A percentile compares a stretch with the other conserved stretches of the same genome.
Evolutionary conservation across 2,113 vertebrate species (phyloP).

Genomic region (Apteryx owenii): DNA sequence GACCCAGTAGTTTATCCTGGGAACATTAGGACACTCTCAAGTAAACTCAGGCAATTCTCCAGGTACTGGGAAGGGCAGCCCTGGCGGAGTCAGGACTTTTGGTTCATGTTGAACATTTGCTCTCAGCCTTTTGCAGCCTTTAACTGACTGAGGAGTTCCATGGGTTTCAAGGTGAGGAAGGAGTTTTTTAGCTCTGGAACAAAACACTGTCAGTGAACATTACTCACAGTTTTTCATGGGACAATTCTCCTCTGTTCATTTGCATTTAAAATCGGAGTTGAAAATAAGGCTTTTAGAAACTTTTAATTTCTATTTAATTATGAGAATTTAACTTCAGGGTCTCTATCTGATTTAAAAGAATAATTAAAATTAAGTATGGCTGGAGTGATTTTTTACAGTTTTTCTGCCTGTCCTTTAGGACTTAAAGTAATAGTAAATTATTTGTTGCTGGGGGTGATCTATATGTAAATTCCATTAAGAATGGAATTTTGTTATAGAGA

Average conservation of each 20-base stretch:
- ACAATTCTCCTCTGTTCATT: constrained; percentile 69
- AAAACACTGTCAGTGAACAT: neutral
- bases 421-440: constrained; percentile 88
- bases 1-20: neutral
- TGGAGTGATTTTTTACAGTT: constrained; percentile 85
- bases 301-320: constrained; percentile 89
- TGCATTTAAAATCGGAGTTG: constrained; percentile 82
- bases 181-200: neutral
- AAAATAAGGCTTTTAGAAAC: constrained; percentile 83
- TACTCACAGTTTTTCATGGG: constrained; percentile 20
- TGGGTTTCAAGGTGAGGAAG: neutral
- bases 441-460: constrained; percentile 87
- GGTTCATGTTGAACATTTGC: neutral
- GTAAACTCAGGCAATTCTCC: neutral
- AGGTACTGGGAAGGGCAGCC: neutral
- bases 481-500: constrained; percentile 82
- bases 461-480: constrained; percentile 91
- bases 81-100: neutral
- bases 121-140: neutral
- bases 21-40: neutral
- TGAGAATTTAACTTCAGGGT: constrained; percentile 87
- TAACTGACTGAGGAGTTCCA: neutral
- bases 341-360: constrained; percentile 91
- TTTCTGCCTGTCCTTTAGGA: constrained; percentile 86
- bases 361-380: constrained; percentile 96